Conservation (phyloP, 2,888 invertebrate species). For the Carcina quercana region DNA sequence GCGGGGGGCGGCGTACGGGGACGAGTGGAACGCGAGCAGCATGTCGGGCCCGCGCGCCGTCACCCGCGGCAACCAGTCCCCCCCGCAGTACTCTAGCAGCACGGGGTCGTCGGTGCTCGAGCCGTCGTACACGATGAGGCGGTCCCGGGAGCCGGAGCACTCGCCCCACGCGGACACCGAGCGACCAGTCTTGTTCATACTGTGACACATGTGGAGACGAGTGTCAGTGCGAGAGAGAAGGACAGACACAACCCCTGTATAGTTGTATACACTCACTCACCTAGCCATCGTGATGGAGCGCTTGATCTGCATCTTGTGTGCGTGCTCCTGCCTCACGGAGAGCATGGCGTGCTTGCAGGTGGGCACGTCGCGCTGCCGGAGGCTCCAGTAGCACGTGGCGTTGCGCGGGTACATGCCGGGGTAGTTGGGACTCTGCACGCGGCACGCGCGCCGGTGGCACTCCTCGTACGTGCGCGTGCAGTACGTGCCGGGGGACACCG, state of each 20-base stretch:
- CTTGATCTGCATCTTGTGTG: slow-evolving; percentile 82
- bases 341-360: slow-evolving; percentile 95
- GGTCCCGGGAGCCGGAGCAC: slow-evolving; percentile 87
- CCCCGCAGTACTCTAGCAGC: slow-evolving; percentile 90
- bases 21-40: slow-evolving; percentile 91
- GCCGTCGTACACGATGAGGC: slow-evolving; percentile 91
- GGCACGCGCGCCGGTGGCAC: slow-evolving; percentile 88
- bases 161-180: slow-evolving; percentile 87
- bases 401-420: slow-evolving; percentile 92
- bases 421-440: slow-evolving; percentile 92
- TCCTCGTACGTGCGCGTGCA: slow-evolving; percentile 90
- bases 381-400: slow-evolving; percentile 92
- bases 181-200: slow-evolving; percentile 81
- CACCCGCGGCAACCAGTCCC: slow-evolving; percentile 88
- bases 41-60: slow-evolving; percentile 82
- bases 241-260: neutral
- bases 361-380: slow-evolving; percentile 88
- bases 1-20: slow-evolving; percentile 86
- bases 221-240: neutral
- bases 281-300: slow-evolving; percentile 78
- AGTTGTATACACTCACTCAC: slow-evolving; percentile 34
- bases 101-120: slow-evolving; percentile 87
- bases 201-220: slow-evolving; percentile 29
- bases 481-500: slow-evolving; percentile 88
- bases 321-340: slow-evolving; percentile 84